Conservation (phyloP, 2,888 invertebrate genomes). For the Agrochola litura region DNA sequence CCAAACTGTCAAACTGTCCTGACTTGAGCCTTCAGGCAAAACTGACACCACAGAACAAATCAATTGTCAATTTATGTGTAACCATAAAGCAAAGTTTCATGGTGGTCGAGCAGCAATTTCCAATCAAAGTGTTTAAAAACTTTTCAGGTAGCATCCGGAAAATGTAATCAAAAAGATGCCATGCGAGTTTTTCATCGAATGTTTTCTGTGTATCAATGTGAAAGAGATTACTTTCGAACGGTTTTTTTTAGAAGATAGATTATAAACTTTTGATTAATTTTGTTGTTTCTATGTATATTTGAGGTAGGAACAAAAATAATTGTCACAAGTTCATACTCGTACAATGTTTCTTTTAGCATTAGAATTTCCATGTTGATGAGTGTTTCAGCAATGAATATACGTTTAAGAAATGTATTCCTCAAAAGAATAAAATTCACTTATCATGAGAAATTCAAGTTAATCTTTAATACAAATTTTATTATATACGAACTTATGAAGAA, state of each 20-base stretch:
- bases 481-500: too few relatives aligned
- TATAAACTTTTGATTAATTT: neutral
- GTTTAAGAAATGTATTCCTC: too few relatives aligned
- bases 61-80: conserved; percentile 67
- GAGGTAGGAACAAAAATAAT: too few relatives aligned
- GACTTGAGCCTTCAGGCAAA: neutral
- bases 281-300: neutral
- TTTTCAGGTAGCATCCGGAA: conserved; percentile 66
- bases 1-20: neutral
- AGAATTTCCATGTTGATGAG: too few relatives aligned
- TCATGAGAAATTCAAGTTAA: too few relatives aligned
- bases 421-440: too few relatives aligned
- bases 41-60: conserved; percentile 31
- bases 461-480: too few relatives aligned
- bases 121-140: conserved; percentile 74
- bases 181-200: conserved; percentile 30
- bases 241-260: neutral
- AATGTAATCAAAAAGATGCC: conserved; percentile 70
- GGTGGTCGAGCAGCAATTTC: conserved; percentile 73
- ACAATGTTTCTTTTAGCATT: too few relatives aligned
- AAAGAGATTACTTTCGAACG: conserved; percentile 2
- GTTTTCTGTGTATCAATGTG: neutral
- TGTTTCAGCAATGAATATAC: too few relatives aligned
- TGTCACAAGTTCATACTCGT: too few relatives aligned
- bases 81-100: conserved; percentile 69